Evolutionary conservation across 2,888 invertebrate species (phyloP).

Genomic region (Pseudococcus longispinus): DNA sequence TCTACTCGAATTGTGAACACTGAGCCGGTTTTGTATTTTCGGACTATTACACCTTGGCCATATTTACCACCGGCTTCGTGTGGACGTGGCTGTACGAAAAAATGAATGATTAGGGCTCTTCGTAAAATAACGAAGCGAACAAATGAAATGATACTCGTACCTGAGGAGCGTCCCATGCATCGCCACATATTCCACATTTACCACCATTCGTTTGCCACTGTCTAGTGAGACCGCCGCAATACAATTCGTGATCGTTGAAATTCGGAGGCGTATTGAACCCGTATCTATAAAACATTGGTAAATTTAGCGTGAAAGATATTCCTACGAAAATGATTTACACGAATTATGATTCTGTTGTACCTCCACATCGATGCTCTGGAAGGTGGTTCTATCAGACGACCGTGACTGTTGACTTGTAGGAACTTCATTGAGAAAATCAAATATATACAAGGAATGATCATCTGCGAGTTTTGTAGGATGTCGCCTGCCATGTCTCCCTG

Average conservation of each 20-base stretch:
- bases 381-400: slow-evolving; percentile 83
- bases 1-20: slow-evolving; percentile 78
- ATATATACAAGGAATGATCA: slow-evolving; percentile 49
- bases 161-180: slow-evolving; percentile 74
- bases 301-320: neutral
- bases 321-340: neutral
- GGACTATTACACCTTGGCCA: slow-evolving; percentile 80
- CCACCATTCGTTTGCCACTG: slow-evolving; percentile 84
- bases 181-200: slow-evolving; percentile 87
- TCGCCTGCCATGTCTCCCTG: slow-evolving; percentile 49
- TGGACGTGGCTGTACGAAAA: slow-evolving; percentile 69
- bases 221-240: slow-evolving; percentile 84
- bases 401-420: slow-evolving; percentile 67
- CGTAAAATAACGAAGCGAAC: neutral
- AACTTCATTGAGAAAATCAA: slow-evolving; percentile 49
- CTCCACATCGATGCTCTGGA: slow-evolving; percentile 88
- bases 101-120: neutral
- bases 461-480: slow-evolving; percentile 31
- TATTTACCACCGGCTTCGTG: slow-evolving; percentile 86
- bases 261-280: slow-evolving; percentile 87
- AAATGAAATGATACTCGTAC: slow-evolving; percentile 50
- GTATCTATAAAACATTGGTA: slow-evolving; percentile 64
- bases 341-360: slow-evolving; percentile 59
- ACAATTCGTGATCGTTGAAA: slow-evolving; percentile 88
- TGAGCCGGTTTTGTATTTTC: slow-evolving; percentile 75